A percentile compares a stretch with the other conserved stretches of the same genome.
Conservation (phyloP, 2,888 invertebrate genomes). For the Macrosiphum euphorbiae region DNA sequence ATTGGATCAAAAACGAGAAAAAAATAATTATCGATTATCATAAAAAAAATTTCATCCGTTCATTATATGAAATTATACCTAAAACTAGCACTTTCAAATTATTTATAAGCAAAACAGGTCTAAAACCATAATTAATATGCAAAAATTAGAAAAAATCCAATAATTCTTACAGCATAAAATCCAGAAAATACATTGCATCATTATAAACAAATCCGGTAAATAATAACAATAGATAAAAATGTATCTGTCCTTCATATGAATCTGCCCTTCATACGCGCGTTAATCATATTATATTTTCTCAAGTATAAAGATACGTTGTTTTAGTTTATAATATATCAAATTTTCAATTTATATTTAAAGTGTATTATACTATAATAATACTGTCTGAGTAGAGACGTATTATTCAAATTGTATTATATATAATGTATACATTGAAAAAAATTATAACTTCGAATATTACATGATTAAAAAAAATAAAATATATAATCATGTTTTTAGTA, state of each 20-base stretch:
- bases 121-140: neutral
- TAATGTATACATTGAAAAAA: neutral
- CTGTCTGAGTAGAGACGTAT: neutral
- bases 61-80: neutral
- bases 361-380: neutral
- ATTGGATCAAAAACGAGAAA: neutral
- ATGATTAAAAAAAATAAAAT: neutral
- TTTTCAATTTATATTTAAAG: neutral
- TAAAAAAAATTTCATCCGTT: too few relatives aligned
- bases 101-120: neutral
- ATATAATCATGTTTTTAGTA: neutral
- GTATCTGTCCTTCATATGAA: neutral
- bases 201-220: neutral
- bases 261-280: neutral
- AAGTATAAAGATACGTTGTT: neutral
- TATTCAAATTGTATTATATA: neutral
- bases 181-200: neutral
- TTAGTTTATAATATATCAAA: neutral
- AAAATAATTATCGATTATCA: neutral
- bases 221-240: neutral
- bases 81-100: neutral
- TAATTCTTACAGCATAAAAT: neutral
- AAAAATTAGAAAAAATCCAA: neutral
- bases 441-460: neutral
- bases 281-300: neutral